Evolutionary conservation across 2,888 invertebrate genomes (phyloP), one percentile per base, ranked within the genome.

Genomic region (Suillia variegata): DNA sequence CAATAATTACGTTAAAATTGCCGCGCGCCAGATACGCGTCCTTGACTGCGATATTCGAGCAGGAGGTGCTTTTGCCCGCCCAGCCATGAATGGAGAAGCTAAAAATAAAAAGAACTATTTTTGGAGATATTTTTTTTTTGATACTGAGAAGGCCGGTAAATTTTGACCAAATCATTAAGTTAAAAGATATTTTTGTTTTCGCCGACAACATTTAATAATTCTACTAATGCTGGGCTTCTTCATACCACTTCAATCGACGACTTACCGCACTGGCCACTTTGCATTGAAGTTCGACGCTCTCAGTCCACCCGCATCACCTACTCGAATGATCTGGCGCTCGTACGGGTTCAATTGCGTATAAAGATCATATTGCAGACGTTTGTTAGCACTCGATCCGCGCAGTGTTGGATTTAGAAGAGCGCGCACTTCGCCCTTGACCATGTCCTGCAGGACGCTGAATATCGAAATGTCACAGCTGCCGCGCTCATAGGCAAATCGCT

Each of bases 31-130:
- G 47, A 53, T 78, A 79, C 45, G 77, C 75, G 67, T 78, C 76
- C 62, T 78, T 79, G 12, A 80, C 60, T 31, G 74, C 75, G 0
- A 75, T 75, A 68, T 78, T 79, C n/a, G 74, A 75, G 59, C 78
- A 76, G 13, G 67, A 62, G 1, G 61, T 68, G 55, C 77, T 70
- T 45, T 65, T 71, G 13, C 78, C 78, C 2, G 75, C 65, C 78
- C 78, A 78, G n/a, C 78, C 78, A 54, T 78, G 78, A 58, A 78
- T 74, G 5, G 70, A 62, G 49, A 78, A 58, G 63, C 78, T 78
- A 45, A 0, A 1, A 42, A 13, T 6, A 45, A 47, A 1, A 34
- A 6, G 2, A 22, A 18, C n/a, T n/a, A n/a, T 31, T 31, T 13
- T 55, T n/a, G 47, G 21, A 15, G 17, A n/a, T 17, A 51, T 26